Evolutionary conservation across 2,888 invertebrate species (phyloP).

Genomic region (Agonopterix subpropinquella): DNA sequence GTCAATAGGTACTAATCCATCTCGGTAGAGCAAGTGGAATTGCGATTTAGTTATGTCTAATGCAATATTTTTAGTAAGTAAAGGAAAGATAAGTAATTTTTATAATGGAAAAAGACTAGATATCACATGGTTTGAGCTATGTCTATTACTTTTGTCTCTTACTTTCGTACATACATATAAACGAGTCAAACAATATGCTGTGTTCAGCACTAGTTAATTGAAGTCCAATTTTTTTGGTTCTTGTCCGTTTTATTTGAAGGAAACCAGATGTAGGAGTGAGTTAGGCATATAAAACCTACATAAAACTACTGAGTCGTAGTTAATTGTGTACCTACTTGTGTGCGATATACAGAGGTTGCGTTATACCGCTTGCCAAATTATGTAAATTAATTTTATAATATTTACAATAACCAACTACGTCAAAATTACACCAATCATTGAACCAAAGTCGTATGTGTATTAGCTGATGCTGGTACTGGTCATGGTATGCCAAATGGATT

Average conservation of each 20-base stretch:
- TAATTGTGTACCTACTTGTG: slow-evolving; percentile 26
- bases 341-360: slow-evolving; percentile 16
- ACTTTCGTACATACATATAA: slow-evolving; percentile 9
- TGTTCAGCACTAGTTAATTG: slow-evolving; percentile 31
- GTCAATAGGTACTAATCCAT: slow-evolving; percentile 3
- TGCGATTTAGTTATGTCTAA: slow-evolving; percentile 5
- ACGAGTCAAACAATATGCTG: slow-evolving; percentile 15
- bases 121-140: slow-evolving; percentile 74
- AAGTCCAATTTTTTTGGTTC: slow-evolving; percentile 25
- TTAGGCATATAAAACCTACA: slow-evolving; percentile 31
- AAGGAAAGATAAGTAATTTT: slow-evolving; percentile 39
- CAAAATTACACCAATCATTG: background rate
- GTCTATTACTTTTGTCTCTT: slow-evolving; percentile 44
- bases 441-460: background rate
- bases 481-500: background rate
- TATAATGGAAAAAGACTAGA: slow-evolving; percentile 67
- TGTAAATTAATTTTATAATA: slow-evolving; percentile 22
- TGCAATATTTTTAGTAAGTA: slow-evolving; percentile 20
- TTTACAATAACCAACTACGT: slow-evolving; percentile 19
- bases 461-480: background rate
- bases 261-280: slow-evolving; percentile 8
- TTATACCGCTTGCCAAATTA: slow-evolving; percentile 19
- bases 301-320: slow-evolving; percentile 23
- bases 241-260: slow-evolving; percentile 14
- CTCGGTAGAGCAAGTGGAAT: slow-evolving; percentile 1